Conservation (phyloP, 1,140 invertebrate genomes). For the Lordiphosa mommai region DNA sequence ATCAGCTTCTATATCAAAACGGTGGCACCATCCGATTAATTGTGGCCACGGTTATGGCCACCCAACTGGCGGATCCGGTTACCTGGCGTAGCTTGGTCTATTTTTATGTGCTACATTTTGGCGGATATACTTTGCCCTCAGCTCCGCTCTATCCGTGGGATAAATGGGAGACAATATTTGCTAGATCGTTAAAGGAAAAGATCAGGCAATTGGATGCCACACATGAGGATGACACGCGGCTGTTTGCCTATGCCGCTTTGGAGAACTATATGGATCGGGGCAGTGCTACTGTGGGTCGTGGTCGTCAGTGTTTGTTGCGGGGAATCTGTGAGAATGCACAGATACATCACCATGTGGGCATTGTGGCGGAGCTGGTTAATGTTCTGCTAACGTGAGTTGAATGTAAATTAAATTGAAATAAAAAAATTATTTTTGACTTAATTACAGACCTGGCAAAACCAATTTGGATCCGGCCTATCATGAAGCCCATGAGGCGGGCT, state of each 20-base stretch:
- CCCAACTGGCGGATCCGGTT: constrained; percentile 55
- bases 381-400: constrained; percentile 62
- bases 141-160: constrained; percentile 67
- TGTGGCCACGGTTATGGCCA: constrained; percentile 50
- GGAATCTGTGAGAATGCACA: constrained; percentile 78
- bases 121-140: constrained; percentile 56
- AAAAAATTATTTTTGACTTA: background rate
- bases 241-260: constrained; percentile 56
- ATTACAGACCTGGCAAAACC: constrained; percentile 57
- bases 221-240: constrained; percentile 55
- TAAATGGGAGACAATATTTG: constrained; percentile 67
- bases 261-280: constrained; percentile 64
- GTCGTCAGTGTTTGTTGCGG: constrained; percentile 54
- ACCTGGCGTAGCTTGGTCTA: constrained; percentile 63
- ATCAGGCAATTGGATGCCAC: constrained; percentile 31
- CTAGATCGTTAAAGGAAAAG: constrained; percentile 45
- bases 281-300: constrained; percentile 20
- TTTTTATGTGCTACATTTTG: constrained; percentile 57
- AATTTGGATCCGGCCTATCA: constrained; percentile 36
- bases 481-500: constrained; percentile 46
- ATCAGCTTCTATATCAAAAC: constrained; percentile 46
- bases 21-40: constrained; percentile 51
- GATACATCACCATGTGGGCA: constrained; percentile 60
- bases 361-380: constrained; percentile 64
- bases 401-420: background rate